These are phyloP conservation scores for Sycophila texana DNA, from an alignment of 2,888 invertebrate species.

Conservation along the genomic window DNA sequence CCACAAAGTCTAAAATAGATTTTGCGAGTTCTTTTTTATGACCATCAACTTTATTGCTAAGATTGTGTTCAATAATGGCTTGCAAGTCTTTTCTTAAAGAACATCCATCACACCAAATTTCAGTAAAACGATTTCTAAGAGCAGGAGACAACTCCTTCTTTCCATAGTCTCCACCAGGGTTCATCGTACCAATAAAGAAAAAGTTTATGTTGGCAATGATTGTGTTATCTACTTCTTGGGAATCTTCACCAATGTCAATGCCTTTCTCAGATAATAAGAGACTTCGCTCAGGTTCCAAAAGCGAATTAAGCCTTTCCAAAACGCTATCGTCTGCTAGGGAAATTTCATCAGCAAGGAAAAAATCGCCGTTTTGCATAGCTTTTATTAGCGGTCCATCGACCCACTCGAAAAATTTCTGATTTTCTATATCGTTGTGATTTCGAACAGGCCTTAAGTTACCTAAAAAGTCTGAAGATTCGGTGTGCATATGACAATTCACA, in stretches of 20 bases:
- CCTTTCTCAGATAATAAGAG: conserved; percentile 95
- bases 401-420: conserved; percentile 92
- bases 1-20: conserved; percentile 87
- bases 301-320: conserved; percentile 95
- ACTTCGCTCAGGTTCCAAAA: conserved; percentile 94
- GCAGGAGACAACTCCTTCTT: conserved; percentile 99
- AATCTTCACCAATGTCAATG: conserved; percentile 76
- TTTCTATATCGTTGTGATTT: conserved; percentile 77
- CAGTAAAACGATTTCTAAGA: conserved; percentile 96
- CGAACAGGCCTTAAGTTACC: conserved; percentile 95
- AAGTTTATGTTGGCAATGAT: conserved; percentile 85
- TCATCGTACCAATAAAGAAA: conserved; percentile 97
- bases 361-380: conserved; percentile 91
- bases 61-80: conserved; percentile 88
- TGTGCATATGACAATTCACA: conserved; percentile 99
- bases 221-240: conserved; percentile 75
- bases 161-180: conserved; percentile 99
- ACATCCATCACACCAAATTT: conserved; percentile 96
- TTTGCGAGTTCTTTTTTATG: conserved; percentile 80
- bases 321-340: conserved; percentile 99
- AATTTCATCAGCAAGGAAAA: conserved; percentile 98
- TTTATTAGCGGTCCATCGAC: conserved; percentile 95
- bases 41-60: conserved; percentile 78
- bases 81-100: conserved; percentile 85
- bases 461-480: conserved; percentile 97